Evolutionary conservation across 2,888 invertebrate genomes (phyloP), one percentile per base, ranked within the genome.

Genomic region (Bellardia pandia): DNA sequence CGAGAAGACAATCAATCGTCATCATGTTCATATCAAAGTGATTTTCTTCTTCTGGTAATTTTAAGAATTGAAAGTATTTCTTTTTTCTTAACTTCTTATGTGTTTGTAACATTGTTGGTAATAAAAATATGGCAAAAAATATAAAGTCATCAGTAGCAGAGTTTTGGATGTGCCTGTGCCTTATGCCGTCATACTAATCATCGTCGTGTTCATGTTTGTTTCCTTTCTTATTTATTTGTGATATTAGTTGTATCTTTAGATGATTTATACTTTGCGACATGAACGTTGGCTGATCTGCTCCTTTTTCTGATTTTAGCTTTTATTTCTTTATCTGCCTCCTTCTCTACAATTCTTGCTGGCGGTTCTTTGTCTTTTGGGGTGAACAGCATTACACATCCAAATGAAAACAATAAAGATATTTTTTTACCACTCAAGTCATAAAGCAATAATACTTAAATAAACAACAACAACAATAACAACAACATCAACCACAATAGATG

Each of bases 351-450:
- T n/a, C 5, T 40, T 42, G 5, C 5, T 45, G 4, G 4, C 56
- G 3, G n/a, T 56, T 56, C 13, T 16, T 40, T 56, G 53, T 37
- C 2, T 23, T 23, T 7, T 7, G 23, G 42, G 9, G 14, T 40
- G 16, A 33, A 7, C 37, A 37, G 53, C 64, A 62, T 72, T 64
- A 37, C 58, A 23, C 48, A 72, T 14, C 40, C 71, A 78, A 69
- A 62, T 69, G 64, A 58, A 69, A 75, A 79, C 75, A 84, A 84
- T 78, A 74, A 78, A 78, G 42, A 60, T 77, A 58, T 37, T 56
- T 40, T 11, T 66, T 45, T 16, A 66, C 37, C 53, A 71, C 11
- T 62, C 23, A 48, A 62, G 33, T 45, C 56, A 58, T 71, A 71
- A 80, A 80, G 33, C 64, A 66, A 56, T 42, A 66, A 37, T 62